phyloP scores from a whole-genome alignment of 2,113 vertebrate genomes.

The Maccullochella peelii region DNA sequence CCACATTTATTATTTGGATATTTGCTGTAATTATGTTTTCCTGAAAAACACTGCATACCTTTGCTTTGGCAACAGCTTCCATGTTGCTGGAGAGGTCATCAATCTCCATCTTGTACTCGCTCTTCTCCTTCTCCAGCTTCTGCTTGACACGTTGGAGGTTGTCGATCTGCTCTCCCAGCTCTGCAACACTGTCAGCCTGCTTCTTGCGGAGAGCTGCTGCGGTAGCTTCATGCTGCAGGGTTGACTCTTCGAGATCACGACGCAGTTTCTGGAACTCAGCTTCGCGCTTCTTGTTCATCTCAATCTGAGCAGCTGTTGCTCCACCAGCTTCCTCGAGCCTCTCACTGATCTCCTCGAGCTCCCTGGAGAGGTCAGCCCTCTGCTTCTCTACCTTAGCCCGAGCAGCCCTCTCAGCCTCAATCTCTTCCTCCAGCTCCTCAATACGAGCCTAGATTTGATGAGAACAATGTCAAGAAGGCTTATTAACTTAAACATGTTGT shows the following conservation, averaged over 20 bases:
- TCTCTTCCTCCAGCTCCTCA: constrained; percentile 87
- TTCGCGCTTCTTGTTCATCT: constrained; percentile 81
- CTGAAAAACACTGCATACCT: too few relatives aligned
- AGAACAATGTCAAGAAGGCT: neutral
- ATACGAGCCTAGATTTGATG: constrained; percentile 68
- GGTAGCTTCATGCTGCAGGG: constrained; percentile 79
- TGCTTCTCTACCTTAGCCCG: constrained; percentile 90
- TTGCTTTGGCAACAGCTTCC: constrained; percentile 83
- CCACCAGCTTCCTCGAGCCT: constrained; percentile 81
- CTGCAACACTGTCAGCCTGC: constrained; percentile 73
- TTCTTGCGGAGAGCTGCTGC: constrained; percentile 81
- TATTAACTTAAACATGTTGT: neutral
- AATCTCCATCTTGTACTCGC: constrained; percentile 80
- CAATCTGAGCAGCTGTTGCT: constrained; percentile 79
- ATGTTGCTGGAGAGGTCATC: constrained; percentile 78
- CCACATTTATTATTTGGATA: neutral
- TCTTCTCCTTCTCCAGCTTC: constrained; percentile 79
- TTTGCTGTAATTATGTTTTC: too few relatives aligned
- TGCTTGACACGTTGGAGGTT: constrained; percentile 79
- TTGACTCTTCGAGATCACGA: constrained; percentile 78
- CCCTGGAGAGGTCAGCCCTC: constrained; percentile 87
- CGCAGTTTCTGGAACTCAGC: constrained; percentile 79
- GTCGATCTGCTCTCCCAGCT: constrained; percentile 77
- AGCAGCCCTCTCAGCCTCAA: constrained; percentile 88
- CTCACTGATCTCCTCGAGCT: constrained; percentile 90